Percentiles rank a stretch among this genome's conserved stretches.
Evolutionary conservation across 2,113 vertebrate genomes (phyloP).

Genomic region (Egretta garzetta): DNA sequence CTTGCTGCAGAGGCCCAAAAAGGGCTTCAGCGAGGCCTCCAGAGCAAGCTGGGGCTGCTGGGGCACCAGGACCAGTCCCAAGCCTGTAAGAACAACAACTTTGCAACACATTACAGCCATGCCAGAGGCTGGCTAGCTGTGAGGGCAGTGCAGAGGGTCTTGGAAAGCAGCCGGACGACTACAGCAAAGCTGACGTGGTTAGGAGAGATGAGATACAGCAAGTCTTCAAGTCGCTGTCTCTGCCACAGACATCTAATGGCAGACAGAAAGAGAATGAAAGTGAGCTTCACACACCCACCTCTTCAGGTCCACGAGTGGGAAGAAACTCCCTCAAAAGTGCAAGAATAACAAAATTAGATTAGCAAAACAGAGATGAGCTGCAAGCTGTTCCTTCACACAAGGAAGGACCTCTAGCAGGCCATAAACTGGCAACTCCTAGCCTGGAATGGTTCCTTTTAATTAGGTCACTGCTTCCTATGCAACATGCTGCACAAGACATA

Average conservation of each 20-base stretch:
- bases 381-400: constrained; percentile 60
- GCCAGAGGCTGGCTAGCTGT: not conserved
- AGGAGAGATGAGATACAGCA: not conserved
- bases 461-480: constrained; percentile 56
- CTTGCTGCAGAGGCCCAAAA: not conserved
- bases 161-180: not conserved
- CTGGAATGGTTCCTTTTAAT: constrained; percentile 51
- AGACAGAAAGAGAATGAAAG: constrained; percentile 61
- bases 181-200: not conserved
- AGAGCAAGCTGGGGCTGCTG: not conserved
- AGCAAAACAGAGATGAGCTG: constrained; percentile 61
- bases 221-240: not conserved
- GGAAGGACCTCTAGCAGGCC: constrained; percentile 39
- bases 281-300: constrained; percentile 65
- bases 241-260: constrained; percentile 45
- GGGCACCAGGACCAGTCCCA: not conserved
- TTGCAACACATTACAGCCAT: not conserved
- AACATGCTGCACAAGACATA: not conserved
- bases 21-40: not conserved
- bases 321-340: constrained; percentile 67
- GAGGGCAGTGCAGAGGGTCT: not conserved
- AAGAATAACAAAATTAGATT: constrained; percentile 67
- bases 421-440: constrained; percentile 36
- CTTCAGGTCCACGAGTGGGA: constrained; percentile 61
- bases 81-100: not conserved